Base-by-base conservation (phyloP, 1,140 invertebrate genomes). In the Camponotus vicinus region DNA sequence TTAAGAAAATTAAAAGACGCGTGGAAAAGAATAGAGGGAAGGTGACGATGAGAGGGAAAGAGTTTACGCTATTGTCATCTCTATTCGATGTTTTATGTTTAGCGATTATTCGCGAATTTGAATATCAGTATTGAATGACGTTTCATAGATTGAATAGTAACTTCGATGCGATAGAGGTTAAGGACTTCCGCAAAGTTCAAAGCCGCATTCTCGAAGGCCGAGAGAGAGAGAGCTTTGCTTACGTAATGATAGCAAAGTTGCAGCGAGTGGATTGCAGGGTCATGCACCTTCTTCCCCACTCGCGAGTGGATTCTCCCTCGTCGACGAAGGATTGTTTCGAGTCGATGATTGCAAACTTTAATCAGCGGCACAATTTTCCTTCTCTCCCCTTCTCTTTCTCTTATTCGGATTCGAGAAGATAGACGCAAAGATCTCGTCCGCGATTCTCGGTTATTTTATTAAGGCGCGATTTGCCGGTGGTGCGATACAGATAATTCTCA, bases 281-380 rank as follows among this genome's bases (percentile, higher is more conserved):
- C 84, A 79, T 87, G 85, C 85, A 90, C 85, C 77, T 86, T 88
- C 76, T 75, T 77, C 77, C 87, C 76, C 84, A 66, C 76, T 80
- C 63, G 55, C 64, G 34, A n/a, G 42, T 66, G 71, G 75, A 76
- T 82, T 71, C 71, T 77, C 70, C 64, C 87, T 64, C 55, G 45
- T 15, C 52, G 64, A 45, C 21, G 5, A 61, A 49, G 71, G 76
- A 63, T 45, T 55, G 37, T 80, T 79, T 59, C 82, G 64, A 78
- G 57, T 37, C 59, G 64, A 57, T 77, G 88, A 86, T 71, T 89
- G 87, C 70, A 69, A 86, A 61, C 71, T 73, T 85, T 83, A 77
- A 86, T 89, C 84, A 78, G 77, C 67, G 63, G 64, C 61, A 76
- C 75, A 86, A 88, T 73, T 34, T 45, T 4, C 27, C 9, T 21